Conservation (phyloP, 2,113 vertebrate genomes). For the Microtus pennsylvanicus region DNA sequence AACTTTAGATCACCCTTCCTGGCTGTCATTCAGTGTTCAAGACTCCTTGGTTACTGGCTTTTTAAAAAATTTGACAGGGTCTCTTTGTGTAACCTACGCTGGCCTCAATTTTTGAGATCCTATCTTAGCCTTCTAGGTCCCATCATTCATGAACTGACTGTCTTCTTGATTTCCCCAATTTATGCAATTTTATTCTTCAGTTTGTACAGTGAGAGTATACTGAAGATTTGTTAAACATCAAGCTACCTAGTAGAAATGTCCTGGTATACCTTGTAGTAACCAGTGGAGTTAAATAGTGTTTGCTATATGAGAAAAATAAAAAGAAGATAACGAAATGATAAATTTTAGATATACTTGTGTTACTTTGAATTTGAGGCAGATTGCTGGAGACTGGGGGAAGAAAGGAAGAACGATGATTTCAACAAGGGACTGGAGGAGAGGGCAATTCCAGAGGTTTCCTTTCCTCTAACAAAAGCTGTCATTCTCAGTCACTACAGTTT, state of each 20-base stretch:
- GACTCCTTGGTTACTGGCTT: neutral
- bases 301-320: neutral
- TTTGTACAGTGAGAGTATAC: neutral
- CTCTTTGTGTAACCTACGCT: neutral
- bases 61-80: neutral
- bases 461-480: neutral
- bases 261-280: neutral
- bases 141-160: neutral
- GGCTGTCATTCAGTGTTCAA: neutral
- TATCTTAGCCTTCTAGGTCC: neutral
- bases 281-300: neutral
- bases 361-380: conserved; percentile 12
- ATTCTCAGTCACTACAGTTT: neutral
- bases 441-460: neutral
- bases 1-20: neutral
- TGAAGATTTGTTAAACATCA: neutral
- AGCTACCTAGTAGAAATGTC: neutral
- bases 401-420: neutral
- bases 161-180: neutral
- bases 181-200: neutral
- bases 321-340: neutral
- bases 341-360: neutral
- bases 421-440: neutral
- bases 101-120: neutral
- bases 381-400: neutral